These are phyloP conservation scores for Neodon shergylaensis DNA, from an alignment of 2,113 vertebrate genomes.

Conservation along the genomic window DNA sequence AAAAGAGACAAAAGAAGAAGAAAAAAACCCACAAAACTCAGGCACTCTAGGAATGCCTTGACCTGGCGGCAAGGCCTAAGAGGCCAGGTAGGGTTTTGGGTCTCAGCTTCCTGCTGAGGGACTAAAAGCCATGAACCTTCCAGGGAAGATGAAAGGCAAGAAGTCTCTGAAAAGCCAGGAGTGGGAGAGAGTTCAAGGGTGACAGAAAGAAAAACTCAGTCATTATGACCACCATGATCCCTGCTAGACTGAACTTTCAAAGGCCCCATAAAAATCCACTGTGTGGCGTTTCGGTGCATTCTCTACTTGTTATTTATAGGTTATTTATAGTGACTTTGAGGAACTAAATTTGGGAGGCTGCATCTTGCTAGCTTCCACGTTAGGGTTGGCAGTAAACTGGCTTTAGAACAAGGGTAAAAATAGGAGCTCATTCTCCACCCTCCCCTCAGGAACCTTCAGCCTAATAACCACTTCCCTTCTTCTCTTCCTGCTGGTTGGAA, in stretches of 20 bases:
- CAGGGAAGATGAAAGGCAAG: slow-evolving; percentile 58
- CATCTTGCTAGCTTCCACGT: slow-evolving; percentile 32
- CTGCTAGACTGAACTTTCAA: slow-evolving; percentile 52
- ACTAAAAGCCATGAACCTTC: background rate
- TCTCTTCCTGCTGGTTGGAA: slow-evolving; percentile 39
- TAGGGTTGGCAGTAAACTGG: slow-evolving; percentile 23
- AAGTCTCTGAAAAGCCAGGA: background rate
- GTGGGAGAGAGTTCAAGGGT: slow-evolving; percentile 58
- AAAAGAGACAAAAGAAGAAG: background rate
- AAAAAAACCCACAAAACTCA: background rate
- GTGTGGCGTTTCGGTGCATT: background rate
- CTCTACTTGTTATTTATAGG: slow-evolving; percentile 46
- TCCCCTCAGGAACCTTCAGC: background rate
- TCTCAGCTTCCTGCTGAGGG: slow-evolving; percentile 31
- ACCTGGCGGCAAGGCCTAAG: background rate
- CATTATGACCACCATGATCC: background rate
- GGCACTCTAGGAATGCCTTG: slow-evolving; percentile 6
- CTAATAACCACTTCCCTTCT: slow-evolving; percentile 40
- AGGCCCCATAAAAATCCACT: slow-evolving; percentile 31
- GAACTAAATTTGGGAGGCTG: slow-evolving; percentile 46
- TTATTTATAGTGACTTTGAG: slow-evolving; percentile 61
- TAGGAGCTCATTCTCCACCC: slow-evolving; percentile 42
- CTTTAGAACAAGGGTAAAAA: slow-evolving; percentile 58
- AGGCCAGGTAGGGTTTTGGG: background rate
- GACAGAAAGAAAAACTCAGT: slow-evolving; percentile 22